Percentiles rank a stretch among this genome's conserved stretches.
Evolutionary conservation across 2,888 invertebrate species (phyloP).

Genomic region (Mesoligia furuncula): DNA sequence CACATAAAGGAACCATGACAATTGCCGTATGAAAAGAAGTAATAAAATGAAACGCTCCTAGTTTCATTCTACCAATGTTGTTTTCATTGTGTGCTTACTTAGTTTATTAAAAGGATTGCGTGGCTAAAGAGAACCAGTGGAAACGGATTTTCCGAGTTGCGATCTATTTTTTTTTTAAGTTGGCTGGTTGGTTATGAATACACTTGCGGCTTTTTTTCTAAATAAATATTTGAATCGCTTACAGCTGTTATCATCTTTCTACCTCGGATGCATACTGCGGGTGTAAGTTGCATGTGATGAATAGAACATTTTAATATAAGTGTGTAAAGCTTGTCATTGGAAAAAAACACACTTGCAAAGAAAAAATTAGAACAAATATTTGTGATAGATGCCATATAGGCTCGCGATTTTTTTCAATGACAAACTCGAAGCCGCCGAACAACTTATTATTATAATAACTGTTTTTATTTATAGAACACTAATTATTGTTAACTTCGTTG

Average conservation of each 20-base stretch:
- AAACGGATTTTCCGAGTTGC: neutral
- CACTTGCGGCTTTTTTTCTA: neutral
- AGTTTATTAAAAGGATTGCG: constrained; percentile 44
- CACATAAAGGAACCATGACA: constrained; percentile 58
- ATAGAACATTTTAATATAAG: neutral
- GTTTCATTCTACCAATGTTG: constrained; percentile 45
- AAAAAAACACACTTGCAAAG: no score
- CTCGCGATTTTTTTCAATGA: neutral
- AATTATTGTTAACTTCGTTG: neutral
- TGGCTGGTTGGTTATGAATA: neutral
- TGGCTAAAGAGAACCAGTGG: neutral
- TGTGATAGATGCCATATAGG: neutral
- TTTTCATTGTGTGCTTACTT: constrained; percentile 41
- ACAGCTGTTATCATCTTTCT: neutral
- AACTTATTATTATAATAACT: neutral
- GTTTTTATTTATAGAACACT: neutral
- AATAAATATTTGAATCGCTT: neutral
- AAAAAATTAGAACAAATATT: neutral
- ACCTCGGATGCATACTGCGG: neutral
- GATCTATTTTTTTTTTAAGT: neutral
- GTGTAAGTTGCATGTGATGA: neutral
- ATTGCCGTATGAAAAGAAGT: constrained; percentile 54
- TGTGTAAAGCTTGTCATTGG: neutral
- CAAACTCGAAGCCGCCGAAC: neutral
- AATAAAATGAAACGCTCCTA: constrained; percentile 55